A percentile compares a stretch with the other conserved stretches of the same genome.
These are phyloP conservation scores for Dorcus hopei DNA, from an alignment of 2,888 invertebrate genomes.

Conservation along the genomic window DNA sequence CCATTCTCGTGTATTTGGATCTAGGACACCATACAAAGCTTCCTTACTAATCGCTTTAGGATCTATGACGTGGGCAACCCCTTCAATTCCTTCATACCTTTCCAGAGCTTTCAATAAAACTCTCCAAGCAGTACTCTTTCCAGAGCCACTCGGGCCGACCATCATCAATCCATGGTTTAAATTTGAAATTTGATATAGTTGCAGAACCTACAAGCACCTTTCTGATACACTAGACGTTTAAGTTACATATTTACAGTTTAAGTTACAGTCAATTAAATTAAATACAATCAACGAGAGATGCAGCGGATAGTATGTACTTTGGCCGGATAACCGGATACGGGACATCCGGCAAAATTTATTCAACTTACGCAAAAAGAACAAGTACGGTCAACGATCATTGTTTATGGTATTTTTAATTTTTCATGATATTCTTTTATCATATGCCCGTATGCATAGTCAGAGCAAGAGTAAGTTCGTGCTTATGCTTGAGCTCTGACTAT, in stretches of 20 bases:
- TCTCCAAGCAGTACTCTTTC: constrained; percentile 95
- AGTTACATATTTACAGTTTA: too few relatives aligned
- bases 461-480: too few relatives aligned
- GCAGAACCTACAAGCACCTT: constrained; percentile 71
- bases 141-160: constrained; percentile 98
- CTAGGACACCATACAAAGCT: constrained; percentile 94
- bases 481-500: too few relatives aligned
- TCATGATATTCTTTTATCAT: too few relatives aligned
- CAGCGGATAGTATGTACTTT: too few relatives aligned
- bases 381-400: too few relatives aligned
- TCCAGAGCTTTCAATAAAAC: constrained; percentile 93
- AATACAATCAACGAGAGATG: too few relatives aligned
- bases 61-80: constrained; percentile 98
- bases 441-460: too few relatives aligned
- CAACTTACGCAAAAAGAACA: too few relatives aligned
- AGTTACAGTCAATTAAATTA: background rate
- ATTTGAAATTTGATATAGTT: constrained; percentile 98
- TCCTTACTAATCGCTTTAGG: constrained; percentile 99
- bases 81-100: constrained; percentile 87
- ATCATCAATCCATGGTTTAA: constrained; percentile 99
- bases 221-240: background rate
- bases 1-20: constrained; percentile 99
- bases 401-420: too few relatives aligned
- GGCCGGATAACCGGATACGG: too few relatives aligned
- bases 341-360: too few relatives aligned